Percentiles rank a stretch among this genome's conserved stretches.
These are phyloP conservation scores for Threskiornis aethiopicus DNA, from an alignment of 2,797 vertebrate genomes.

Conservation along the genomic window DNA sequence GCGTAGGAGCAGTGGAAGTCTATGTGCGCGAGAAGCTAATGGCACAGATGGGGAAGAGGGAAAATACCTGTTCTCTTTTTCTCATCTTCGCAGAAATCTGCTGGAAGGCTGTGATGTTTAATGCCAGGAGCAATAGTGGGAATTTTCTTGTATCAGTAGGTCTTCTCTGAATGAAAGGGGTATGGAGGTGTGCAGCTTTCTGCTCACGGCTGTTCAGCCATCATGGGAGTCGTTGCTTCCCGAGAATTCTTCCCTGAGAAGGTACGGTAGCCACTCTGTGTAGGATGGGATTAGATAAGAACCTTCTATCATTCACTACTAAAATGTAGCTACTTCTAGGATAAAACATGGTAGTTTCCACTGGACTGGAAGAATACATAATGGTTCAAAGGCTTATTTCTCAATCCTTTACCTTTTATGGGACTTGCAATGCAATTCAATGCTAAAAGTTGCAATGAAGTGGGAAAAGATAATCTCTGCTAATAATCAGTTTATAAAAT, in stretches of 20 bases:
- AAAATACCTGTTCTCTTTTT: neutral
- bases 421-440: neutral
- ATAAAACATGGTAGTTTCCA: neutral
- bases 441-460: neutral
- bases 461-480: neutral
- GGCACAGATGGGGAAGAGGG: neutral
- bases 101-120: neutral
- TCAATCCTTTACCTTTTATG: neutral
- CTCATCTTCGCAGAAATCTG: neutral
- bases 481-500: neutral
- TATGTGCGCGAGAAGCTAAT: neutral
- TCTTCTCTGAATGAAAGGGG: rapidly evolving
- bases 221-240: rapidly evolving
- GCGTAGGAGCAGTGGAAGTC: neutral
- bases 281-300: neutral
- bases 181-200: neutral
- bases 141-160: neutral
- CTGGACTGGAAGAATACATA: neutral
- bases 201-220: neutral
- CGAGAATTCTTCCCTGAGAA: neutral
- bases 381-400: neutral
- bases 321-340: neutral
- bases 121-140: neutral
- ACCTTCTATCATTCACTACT: neutral
- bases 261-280: neutral